Evolutionary conservation across 2,797 vertebrate genomes (phyloP).

Genomic region (Pelodytes ibericus): DNA sequence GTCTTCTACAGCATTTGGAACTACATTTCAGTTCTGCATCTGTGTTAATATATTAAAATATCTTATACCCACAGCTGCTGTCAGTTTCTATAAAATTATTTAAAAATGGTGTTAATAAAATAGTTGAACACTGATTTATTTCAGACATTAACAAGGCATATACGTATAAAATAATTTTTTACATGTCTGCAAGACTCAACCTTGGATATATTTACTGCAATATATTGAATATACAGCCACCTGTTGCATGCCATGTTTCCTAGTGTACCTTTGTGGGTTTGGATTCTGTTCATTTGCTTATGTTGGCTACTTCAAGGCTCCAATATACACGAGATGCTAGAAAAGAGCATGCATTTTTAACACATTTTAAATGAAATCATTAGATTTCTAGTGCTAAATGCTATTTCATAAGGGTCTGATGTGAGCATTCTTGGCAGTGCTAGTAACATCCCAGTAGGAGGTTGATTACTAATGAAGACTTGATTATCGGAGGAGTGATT

Average conservation of each 20-base stretch:
- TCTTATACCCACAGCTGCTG: no score
- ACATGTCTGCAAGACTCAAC: no score
- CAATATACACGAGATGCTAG: constrained; percentile 38
- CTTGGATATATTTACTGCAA: no score
- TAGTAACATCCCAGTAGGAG: constrained; percentile 45
- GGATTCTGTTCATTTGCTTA: constrained; percentile 24
- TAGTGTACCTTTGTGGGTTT: constrained; percentile 4
- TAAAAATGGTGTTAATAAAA: no score
- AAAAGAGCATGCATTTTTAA: constrained; percentile 52
- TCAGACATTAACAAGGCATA: no score
- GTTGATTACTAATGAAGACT: constrained; percentile 53
- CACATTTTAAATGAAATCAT: constrained; percentile 55
- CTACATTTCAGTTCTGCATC: no score
- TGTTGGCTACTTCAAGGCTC: constrained; percentile 35
- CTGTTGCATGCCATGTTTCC: background rate
- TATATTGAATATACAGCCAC: background rate
- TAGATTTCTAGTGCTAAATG: constrained; percentile 51
- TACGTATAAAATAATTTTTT: no score
- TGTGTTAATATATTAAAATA: no score
- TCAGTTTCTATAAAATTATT: no score
- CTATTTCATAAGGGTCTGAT: constrained; percentile 44
- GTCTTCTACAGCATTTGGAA: no score
- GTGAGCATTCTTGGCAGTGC: constrained; percentile 50
- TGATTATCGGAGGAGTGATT: constrained; percentile 55
- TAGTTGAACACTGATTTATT: no score